These are phyloP conservation scores for Triops longicaudatus DNA, from an alignment of 1,140 invertebrate genomes.

Conservation along the genomic window DNA sequence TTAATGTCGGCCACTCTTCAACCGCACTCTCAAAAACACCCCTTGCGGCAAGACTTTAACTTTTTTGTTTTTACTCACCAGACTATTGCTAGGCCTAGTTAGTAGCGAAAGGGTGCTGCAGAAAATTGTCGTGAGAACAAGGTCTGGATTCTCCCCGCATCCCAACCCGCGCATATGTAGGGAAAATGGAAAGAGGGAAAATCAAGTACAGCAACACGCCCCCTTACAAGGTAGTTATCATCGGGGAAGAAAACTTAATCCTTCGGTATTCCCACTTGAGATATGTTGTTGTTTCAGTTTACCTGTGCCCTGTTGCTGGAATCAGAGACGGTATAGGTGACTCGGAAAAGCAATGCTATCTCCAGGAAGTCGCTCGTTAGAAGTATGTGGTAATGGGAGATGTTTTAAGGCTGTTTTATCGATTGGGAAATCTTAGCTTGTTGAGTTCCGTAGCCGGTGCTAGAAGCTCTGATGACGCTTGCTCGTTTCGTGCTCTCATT, in stretches of 20 bases:
- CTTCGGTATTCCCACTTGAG: background rate
- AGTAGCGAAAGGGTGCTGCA: background rate
- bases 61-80: background rate
- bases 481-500: background rate
- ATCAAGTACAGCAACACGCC: background rate
- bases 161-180: background rate
- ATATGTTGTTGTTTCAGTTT: background rate
- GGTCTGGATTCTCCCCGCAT: background rate
- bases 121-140: slow-evolving; percentile 5
- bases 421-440: slow-evolving; percentile 7
- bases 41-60: background rate
- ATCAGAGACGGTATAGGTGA: background rate
- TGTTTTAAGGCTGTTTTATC: background rate
- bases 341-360: background rate
- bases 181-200: background rate
- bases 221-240: background rate
- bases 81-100: background rate
- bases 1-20: slow-evolving; percentile 5
- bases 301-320: background rate
- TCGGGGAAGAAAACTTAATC: background rate
- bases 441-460: too few relatives aligned
- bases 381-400: background rate
- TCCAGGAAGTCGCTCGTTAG: background rate
- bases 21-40: background rate
- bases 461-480: background rate